Evolutionary conservation across 2,113 vertebrate species (phyloP).

Genomic region (Sigmodon hispidus): DNA sequence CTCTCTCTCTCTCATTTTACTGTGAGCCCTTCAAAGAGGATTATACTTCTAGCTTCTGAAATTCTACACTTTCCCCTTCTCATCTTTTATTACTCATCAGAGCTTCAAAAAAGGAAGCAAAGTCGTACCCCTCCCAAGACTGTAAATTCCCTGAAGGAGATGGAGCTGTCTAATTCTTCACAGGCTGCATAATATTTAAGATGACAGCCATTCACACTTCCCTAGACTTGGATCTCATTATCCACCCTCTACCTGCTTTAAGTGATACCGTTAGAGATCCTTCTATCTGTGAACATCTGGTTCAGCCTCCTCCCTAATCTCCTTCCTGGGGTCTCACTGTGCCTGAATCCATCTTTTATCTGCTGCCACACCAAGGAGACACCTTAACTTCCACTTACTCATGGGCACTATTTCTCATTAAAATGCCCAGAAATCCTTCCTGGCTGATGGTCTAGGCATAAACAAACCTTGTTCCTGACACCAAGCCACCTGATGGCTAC

Average conservation of each 20-base stretch:
- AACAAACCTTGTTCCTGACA: not conserved
- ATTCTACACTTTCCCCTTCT: not conserved
- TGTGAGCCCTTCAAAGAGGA: not conserved
- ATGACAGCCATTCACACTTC: not conserved
- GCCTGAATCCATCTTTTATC: not conserved
- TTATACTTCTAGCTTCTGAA: not conserved
- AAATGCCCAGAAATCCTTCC: not conserved
- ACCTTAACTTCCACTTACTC: not conserved
- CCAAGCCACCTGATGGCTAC: not conserved
- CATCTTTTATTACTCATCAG: not conserved
- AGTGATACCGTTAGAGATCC: not conserved
- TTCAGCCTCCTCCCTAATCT: not conserved
- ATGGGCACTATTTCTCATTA: not conserved
- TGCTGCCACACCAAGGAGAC: not conserved
- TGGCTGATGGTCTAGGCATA: not conserved
- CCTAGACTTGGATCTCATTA: not conserved
- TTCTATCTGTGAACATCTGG: not conserved
- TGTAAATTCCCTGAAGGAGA: not conserved
- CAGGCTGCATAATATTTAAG: not conserved
- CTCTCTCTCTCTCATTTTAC: not conserved
- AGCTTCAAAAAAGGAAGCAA: constrained; percentile 18
- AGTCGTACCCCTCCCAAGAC: not conserved
- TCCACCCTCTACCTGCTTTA: not conserved
- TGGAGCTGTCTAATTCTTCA: not conserved
- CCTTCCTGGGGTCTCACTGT: not conserved